Base-by-base conservation (phyloP, 2,113 vertebrate genomes). In the Rhinopomastus cyanomelas region DNA sequence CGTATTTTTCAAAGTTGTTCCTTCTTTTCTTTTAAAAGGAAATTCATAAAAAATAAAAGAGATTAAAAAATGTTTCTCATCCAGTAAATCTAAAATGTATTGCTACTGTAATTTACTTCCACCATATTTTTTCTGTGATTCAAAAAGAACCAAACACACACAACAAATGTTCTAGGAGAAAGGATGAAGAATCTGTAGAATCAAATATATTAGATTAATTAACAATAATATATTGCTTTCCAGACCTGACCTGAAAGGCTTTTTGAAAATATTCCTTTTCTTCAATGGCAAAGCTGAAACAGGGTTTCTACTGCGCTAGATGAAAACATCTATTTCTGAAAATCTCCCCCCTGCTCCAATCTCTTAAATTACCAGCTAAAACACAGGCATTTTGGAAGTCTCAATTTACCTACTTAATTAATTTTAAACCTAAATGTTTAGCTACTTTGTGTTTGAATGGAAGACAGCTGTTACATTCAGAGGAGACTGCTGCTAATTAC, bases 1-100 rank as follows among this genome's bases (percentile, higher is more conserved):
- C 74, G 75, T 85, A 32, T 89, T 72, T 95, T 96, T 96, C 95
- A 95, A 92, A 42, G n/a, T 29, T 89, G 59, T 56, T n/a, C 52
- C 30, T 96, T 94, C 90, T 51, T 65, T 94, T 89, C 44, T 94
- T 87, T 82, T 88, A 84, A 77, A 61, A 66, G 71, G 72, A 88
- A 94, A 9, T 51, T 89, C 48, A 68, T 76, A 92, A 92, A 62
- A 90, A 90, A 92, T 85, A 3, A 88, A 92, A 86, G 90, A 95
- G 86, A 88, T 67, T 91, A 65, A 71, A 85, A 72, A 57, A 62
- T 34, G 18, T 6, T 26, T 52, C 82, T 13, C 15, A 64, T 29
- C 6, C 14, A 55, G 76, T 55, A 37, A 1, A 64, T 51, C 21
- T 75, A 26, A 81, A 87, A 75, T 53, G 9, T 22, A 76, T 56